Percentiles rank a stretch among this genome's conserved stretches.
Evolutionary conservation across 2,888 invertebrate species (phyloP).

Genomic region (Dasysyrphus albostriatus): DNA sequence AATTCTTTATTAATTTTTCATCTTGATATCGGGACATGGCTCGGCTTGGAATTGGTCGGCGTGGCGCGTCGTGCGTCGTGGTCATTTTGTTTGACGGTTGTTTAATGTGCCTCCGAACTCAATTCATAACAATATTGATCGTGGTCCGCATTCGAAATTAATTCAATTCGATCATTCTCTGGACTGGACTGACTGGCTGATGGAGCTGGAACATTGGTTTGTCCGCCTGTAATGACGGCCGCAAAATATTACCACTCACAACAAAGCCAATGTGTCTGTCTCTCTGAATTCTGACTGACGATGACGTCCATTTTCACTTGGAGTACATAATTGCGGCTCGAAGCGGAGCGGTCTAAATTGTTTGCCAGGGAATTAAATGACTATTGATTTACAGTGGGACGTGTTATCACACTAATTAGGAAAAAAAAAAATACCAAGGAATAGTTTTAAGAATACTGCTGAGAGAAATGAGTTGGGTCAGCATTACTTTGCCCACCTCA

Average conservation of each 20-base stretch:
- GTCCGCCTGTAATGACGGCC: conserved; percentile 40
- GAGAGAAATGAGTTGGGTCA: no score
- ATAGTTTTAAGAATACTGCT: neutral
- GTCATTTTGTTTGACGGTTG: conserved; percentile 58
- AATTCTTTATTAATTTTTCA: conserved; percentile 76
- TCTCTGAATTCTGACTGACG: conserved; percentile 27
- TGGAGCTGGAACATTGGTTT: conserved; percentile 27
- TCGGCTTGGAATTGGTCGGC: conserved; percentile 2
- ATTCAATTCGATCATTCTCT: conserved; percentile 51
- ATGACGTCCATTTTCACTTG: conserved; percentile 67
- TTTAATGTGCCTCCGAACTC: conserved; percentile 71
- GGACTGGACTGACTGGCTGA: conserved; percentile 7
- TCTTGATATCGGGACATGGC: conserved; percentile 55
- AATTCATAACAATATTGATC: conserved; percentile 75
- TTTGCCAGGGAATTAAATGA: conserved; percentile 17
- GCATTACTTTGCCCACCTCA: no score
- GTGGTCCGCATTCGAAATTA: conserved; percentile 73
- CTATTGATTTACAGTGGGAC: neutral
- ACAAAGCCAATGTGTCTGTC: conserved; percentile 22
- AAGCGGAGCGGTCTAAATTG: conserved; percentile 44
- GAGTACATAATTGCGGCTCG: conserved; percentile 60
- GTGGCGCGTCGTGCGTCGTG: neutral
- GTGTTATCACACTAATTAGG: neutral
- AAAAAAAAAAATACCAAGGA: neutral
- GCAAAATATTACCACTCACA: conserved; percentile 62